Evolutionary conservation across 2,797 vertebrate species (phyloP), one percentile per base, ranked within the genome.

Genomic region (Naso thynnoides): DNA sequence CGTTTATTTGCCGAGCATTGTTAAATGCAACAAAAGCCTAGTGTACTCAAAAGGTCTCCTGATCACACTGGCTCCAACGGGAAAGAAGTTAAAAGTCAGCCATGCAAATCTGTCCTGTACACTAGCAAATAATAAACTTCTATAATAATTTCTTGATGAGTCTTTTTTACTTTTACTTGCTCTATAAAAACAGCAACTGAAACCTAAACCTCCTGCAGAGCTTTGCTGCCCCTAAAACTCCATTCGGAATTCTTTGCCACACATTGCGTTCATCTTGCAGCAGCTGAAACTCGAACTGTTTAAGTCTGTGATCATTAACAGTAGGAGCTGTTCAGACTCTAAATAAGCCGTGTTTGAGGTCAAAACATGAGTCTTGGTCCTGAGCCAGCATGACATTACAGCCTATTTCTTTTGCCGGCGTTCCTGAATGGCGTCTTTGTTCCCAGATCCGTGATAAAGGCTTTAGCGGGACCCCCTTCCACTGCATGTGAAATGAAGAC

Each of bases 341-440:
- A 62, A 83, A 86, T 82, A 71, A 74, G 66, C 50, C 49, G 72
- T 87, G 76, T 86, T 84, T 84, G 78, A 70, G 73, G 61, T 82
- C 65, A 78, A 48, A 86, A 83, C 79, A 61, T 13, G 64, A 81
- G 80, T 67, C 49, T 70, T 68, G 75, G 57, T 78, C 23, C 69
- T 29, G 61, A 38, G 68, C 71, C 74, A 64, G 70, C 42, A 33
- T 65, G 66, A 54, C 42, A 39, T 70, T 75, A 33, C 48, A 71
- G 72, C 27, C 70, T 31, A 24, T 60, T 57, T 60, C 59, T 57
- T 2, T n/a, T 39, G 8, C n/a, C 4, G 50, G n/a, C 5, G 19
- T 62, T 27, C 9, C 60, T 91, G 61, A 89, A 90, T 83, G 74
- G 70, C 2, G 39, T 68, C 81, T 90, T 87, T 85, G 81, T 89